Conservation (phyloP, 2,113 vertebrate genomes). For the Perca flavescens region DNA sequence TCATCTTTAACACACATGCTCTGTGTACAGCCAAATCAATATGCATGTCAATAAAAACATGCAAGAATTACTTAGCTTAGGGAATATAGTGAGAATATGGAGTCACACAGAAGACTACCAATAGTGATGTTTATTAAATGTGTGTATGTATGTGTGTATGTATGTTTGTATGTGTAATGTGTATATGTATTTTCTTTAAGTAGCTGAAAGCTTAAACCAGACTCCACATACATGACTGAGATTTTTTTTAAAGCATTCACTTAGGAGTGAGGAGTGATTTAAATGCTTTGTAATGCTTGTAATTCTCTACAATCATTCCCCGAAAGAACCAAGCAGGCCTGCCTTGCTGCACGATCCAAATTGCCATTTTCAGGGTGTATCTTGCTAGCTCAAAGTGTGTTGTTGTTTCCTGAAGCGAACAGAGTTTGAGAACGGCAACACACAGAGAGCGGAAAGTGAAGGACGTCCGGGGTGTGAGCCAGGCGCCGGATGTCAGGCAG, state of each 20-base stretch:
- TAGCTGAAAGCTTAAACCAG: background rate
- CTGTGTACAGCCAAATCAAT: constrained; percentile 26
- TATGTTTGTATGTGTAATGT: too few relatives aligned
- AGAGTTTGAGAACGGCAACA: too few relatives aligned
- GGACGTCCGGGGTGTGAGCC: too few relatives aligned
- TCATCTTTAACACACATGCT: constrained; percentile 14
- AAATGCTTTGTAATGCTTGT: background rate
- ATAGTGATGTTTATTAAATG: background rate
- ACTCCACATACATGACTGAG: background rate
- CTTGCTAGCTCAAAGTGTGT: too few relatives aligned
- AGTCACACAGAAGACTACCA: background rate
- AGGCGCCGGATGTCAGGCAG: too few relatives aligned
- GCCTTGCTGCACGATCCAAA: too few relatives aligned
- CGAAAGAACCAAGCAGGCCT: too few relatives aligned
- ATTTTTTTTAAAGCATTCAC: background rate
- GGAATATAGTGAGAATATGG: background rate
- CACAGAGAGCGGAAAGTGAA: too few relatives aligned
- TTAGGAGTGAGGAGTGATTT: background rate
- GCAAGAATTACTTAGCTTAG: background rate
- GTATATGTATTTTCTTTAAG: background rate
- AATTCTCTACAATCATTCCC: too few relatives aligned
- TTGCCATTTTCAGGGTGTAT: too few relatives aligned
- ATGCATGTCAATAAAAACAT: constrained; percentile 25
- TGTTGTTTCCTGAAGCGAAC: too few relatives aligned
- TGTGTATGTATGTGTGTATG: background rate